A percentile compares a stretch with the other conserved stretches of the same genome.
Evolutionary conservation across 2,797 vertebrate species (phyloP).

Genomic region (Poeciliopsis presidionis): DNA sequence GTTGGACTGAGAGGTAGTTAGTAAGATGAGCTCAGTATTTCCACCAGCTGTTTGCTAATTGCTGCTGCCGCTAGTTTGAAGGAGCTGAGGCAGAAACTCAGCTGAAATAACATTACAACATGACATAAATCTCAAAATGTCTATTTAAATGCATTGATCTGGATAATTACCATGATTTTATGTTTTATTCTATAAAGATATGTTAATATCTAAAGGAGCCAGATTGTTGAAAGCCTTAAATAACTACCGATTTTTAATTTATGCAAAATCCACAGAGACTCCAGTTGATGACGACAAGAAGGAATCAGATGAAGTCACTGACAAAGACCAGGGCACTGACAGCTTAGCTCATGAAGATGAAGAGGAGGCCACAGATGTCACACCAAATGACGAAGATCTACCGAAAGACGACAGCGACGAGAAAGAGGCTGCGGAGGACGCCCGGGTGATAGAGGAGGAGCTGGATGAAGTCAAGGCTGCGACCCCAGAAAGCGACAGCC

Average conservation of each 20-base stretch:
- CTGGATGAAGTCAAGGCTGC: neutral
- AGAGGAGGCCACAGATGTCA: accelerated
- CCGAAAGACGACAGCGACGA: neutral
- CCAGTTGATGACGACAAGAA: neutral
- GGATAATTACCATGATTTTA: neutral
- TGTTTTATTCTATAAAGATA: neutral
- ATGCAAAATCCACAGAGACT: neutral
- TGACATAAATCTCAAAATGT: neutral
- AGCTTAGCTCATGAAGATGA: neutral
- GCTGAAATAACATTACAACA: neutral
- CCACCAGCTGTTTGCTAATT: neutral
- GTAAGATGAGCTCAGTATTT: neutral
- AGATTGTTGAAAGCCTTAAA: neutral
- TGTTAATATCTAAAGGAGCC: neutral
- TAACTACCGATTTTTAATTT: neutral
- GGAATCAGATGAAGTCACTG: neutral
- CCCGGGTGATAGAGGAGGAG: neutral
- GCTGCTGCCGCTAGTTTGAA: neutral
- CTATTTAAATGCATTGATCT: neutral
- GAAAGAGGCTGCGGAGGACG: neutral
- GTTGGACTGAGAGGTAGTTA: neutral
- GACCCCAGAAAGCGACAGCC: neutral
- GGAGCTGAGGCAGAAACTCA: neutral
- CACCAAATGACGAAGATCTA: neutral
- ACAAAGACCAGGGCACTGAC: neutral